phyloP scores from a whole-genome alignment of 1,140 invertebrate genomes.

The Ephestia elutella region DNA sequence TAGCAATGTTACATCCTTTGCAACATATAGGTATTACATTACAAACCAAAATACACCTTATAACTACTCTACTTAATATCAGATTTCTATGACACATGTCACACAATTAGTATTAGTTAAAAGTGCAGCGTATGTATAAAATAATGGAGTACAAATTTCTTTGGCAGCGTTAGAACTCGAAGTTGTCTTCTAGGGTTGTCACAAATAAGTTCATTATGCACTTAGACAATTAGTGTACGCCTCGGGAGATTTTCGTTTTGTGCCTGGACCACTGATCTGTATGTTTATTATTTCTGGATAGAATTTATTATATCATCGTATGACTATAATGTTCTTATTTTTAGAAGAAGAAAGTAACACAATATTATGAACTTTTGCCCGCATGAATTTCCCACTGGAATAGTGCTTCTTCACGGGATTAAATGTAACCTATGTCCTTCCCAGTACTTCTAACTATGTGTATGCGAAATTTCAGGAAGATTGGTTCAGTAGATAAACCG shows the following conservation, averaged over 20 bases:
- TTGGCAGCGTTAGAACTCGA: conserved; percentile 14
- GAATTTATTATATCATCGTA: no score
- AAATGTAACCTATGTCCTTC: no score
- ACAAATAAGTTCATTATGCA: conserved; percentile 70
- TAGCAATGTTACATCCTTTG: conserved; percentile 41
- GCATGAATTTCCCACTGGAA: no score
- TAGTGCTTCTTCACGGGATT: no score
- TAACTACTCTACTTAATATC: not conserved
- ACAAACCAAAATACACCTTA: conserved; percentile 13
- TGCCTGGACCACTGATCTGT: not conserved
- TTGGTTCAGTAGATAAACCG: no score
- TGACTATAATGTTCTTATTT: no score
- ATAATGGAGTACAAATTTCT: not conserved
- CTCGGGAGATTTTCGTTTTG: conserved; percentile 31
- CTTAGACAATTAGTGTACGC: conserved; percentile 72
- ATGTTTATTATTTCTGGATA: conserved; percentile 8
- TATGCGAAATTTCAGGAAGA: no score
- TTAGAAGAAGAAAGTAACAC: no score
- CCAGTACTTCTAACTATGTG: no score
- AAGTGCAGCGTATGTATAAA: not conserved
- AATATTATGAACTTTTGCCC: no score
- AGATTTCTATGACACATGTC: not conserved
- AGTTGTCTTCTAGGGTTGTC: conserved; percentile 51
- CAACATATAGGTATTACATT: not conserved
- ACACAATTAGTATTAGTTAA: not conserved